Evolutionary conservation across 1,140 invertebrate species (phyloP), one percentile per base, ranked within the genome.

Genomic region (Aphelenchoides fujianensis): DNA sequence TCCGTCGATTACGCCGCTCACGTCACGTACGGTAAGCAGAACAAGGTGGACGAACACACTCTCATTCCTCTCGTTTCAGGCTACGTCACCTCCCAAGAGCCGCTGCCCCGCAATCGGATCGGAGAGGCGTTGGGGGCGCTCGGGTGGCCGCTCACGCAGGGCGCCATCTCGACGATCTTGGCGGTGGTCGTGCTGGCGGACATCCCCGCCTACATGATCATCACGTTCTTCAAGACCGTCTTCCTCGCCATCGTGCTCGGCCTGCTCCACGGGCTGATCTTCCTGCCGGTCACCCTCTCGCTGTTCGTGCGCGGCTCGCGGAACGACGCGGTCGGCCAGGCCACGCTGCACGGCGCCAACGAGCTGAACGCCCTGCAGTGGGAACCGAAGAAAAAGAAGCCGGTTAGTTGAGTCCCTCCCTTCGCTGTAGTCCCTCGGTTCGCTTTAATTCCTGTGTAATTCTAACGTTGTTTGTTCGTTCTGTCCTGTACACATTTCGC

Each of bases 181-280:
- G 94, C 94, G 54, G 90, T 97, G 2, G 86, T 92, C 0, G 92
- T 93, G 0, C 85, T 98, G 0, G 87, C 93, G 2, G 86, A 95
- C 48, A 93, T 94, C 0, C 91, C 92, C 55, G 96, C 94, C 71
- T 97, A 96, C 82, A 95, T 97, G 69, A 97, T 97, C 85, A 88
- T 93, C n/a, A 94, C 96, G 0, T 98, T 97, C 88, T 96, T 97
- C 86, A 96, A 96, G 86, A 95, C 95, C 88, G 92, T 97, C 9
- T 94, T 95, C 84, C 88, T 97, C 64, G 93, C 96, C 0, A 93
- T 97, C 16, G 85, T 91, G 9, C 88, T 96, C 70, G 93, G 94
- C 0, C 86, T 95, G 1, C 84, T 93, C 3, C 97, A 97, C 86
- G 93, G 93, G 9, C 86, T 98, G 7, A 87, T 97, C 53, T 91